A percentile compares a stretch with the other conserved stretches of the same genome.
These are phyloP conservation scores for Copsychus sechellarum DNA, from an alignment of 2,113 vertebrate species.

Conservation along the genomic window DNA sequence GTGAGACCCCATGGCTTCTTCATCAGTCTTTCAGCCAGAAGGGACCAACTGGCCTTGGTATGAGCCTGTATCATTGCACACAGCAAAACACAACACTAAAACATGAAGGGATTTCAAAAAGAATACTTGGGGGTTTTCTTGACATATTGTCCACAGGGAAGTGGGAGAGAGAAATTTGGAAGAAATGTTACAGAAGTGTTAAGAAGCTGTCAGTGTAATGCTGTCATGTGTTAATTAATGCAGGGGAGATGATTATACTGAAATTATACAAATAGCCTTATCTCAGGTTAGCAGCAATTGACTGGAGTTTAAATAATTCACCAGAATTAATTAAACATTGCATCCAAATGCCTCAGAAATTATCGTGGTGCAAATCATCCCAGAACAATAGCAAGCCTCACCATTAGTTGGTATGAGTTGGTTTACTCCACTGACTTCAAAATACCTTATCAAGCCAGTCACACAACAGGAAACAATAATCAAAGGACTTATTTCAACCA, in stretches of 20 bases:
- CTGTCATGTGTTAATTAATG: constrained; percentile 61
- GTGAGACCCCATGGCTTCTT: neutral
- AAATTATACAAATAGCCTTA: constrained; percentile 47
- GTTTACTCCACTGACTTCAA: neutral
- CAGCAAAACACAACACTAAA: neutral
- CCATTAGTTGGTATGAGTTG: neutral
- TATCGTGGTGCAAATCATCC: neutral
- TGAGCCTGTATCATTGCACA: neutral
- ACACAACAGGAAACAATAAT: constrained; percentile 31
- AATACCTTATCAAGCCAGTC: neutral
- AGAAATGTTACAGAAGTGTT: constrained; percentile 22
- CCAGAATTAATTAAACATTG: constrained; percentile 49
- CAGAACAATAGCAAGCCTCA: neutral
- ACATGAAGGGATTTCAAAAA: neutral
- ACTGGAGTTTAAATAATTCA: constrained; percentile 11
- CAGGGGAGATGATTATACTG: neutral
- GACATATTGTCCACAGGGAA: constrained; percentile 32
- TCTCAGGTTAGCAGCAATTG: constrained; percentile 50
- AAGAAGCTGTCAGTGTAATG: constrained; percentile 47
- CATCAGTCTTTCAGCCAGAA: neutral
- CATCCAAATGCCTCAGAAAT: constrained; percentile 17
- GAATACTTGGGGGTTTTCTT: neutral
- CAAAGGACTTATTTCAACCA: neutral
- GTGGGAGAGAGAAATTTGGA: constrained; percentile 10
- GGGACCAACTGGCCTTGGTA: neutral